phyloP scores from a whole-genome alignment of 1,140 invertebrate species.

The Hormaphis cornu region DNA sequence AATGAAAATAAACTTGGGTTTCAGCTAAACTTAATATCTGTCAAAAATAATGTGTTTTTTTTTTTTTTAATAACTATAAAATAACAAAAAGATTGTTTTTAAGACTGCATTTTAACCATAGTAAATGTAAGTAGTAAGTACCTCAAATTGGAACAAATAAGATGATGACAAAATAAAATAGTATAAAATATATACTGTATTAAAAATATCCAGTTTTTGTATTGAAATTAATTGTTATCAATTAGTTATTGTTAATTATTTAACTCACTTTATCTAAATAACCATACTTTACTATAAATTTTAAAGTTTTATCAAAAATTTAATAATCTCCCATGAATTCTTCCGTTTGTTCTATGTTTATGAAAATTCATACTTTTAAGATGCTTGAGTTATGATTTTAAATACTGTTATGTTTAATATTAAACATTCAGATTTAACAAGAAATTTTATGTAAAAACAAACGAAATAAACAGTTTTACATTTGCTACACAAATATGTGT shows the following conservation, averaged over 20 bases:
- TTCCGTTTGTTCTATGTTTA: not conserved
- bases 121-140: no score
- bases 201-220: constrained; percentile 13
- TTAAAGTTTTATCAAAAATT: not conserved
- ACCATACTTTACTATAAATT: not conserved
- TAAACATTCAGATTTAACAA: constrained; percentile 1
- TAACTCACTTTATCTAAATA: not conserved
- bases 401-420: not conserved
- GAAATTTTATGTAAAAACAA: not conserved
- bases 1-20: no score
- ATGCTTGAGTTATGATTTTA: not conserved
- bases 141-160: no score
- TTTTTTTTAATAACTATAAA: no score
- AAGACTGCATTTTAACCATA: no score
- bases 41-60: no score
- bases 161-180: not conserved
- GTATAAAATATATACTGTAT: not conserved
- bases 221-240: no score
- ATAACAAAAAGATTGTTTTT: no score
- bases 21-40: no score
- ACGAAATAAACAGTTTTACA: not conserved
- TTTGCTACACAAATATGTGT: not conserved
- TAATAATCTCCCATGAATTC: constrained; percentile 3
- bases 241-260: not conserved
- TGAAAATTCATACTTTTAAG: not conserved